Evolutionary conservation across 2,888 invertebrate species (phyloP).

Genomic region (Cataglyphis altisquamis): DNA sequence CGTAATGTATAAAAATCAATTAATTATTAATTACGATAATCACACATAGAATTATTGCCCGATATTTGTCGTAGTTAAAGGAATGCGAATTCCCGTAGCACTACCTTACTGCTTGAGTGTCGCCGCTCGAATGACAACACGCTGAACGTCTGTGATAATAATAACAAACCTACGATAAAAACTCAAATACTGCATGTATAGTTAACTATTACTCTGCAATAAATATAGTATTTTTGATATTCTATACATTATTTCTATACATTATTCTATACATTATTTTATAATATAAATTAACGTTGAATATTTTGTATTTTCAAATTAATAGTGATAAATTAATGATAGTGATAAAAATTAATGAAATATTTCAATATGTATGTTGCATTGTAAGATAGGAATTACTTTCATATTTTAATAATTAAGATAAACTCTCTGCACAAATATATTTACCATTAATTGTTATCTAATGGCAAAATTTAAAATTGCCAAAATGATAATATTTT

Average conservation of each 20-base stretch:
- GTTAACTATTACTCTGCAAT: too few species aligned
- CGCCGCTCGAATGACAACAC: neutral
- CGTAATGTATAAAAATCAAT: neutral
- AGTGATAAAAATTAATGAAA: too few species aligned
- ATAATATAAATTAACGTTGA: too few species aligned
- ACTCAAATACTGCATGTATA: too few species aligned
- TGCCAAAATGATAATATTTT: neutral
- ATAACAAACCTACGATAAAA: too few species aligned
- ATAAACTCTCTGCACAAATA: neutral
- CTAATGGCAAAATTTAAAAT: neutral
- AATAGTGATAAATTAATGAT: too few species aligned
- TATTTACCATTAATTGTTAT: slow-evolving; percentile 3
- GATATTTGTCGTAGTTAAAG: neutral
- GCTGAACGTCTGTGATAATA: too few species aligned
- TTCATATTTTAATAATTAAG: neutral
- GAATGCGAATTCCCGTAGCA: neutral
- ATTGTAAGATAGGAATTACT: neutral
- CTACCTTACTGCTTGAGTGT: neutral
- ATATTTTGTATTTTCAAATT: too few species aligned
- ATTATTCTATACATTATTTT: too few species aligned
- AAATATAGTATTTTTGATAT: too few species aligned
- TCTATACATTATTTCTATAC: too few species aligned
- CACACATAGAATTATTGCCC: neutral
- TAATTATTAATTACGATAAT: neutral
- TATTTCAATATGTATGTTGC: neutral